Conservation (phyloP, 2,888 invertebrate genomes). For the Leptinotarsa haldemani region DNA sequence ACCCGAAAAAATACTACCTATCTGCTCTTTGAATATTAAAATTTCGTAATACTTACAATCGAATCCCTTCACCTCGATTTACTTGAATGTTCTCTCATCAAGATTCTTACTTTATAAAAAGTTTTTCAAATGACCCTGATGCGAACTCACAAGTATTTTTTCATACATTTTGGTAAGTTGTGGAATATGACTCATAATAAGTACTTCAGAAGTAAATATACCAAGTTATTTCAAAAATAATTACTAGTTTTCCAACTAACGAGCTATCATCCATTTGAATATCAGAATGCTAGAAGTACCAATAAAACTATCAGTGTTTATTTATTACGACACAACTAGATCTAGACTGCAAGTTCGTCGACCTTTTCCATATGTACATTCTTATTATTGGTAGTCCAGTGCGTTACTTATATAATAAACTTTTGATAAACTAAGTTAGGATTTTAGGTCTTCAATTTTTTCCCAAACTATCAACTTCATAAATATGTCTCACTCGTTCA, state of each 20-base stretch:
- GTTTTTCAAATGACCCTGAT: not conserved
- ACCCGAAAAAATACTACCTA: too few relatives aligned
- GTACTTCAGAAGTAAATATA: not conserved
- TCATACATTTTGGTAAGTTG: not conserved
- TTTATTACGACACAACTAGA: constrained; percentile 55
- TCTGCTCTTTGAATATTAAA: too few relatives aligned
- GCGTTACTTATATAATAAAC: constrained; percentile 27
- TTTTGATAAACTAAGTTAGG: not conserved
- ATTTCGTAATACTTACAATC: too few relatives aligned
- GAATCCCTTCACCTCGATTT: too few relatives aligned
- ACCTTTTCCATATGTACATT: constrained; percentile 52
- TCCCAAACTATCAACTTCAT: not conserved
- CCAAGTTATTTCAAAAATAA: not conserved
- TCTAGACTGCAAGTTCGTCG: constrained; percentile 52
- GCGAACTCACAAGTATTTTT: not conserved
- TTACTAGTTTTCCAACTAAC: not conserved
- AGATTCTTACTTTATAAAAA: too few relatives aligned
- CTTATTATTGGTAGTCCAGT: constrained; percentile 43
- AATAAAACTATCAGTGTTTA: constrained; percentile 44
- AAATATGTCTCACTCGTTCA: not conserved
- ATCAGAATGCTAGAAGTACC: constrained; percentile 3
- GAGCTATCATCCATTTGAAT: not conserved
- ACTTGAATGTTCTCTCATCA: too few relatives aligned
- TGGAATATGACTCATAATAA: not conserved
- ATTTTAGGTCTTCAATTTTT: not conserved